A percentile compares a stretch with the other conserved stretches of the same genome.
Evolutionary conservation across 2,888 invertebrate genomes (phyloP).

Genomic region (Idaea dimidiata): DNA sequence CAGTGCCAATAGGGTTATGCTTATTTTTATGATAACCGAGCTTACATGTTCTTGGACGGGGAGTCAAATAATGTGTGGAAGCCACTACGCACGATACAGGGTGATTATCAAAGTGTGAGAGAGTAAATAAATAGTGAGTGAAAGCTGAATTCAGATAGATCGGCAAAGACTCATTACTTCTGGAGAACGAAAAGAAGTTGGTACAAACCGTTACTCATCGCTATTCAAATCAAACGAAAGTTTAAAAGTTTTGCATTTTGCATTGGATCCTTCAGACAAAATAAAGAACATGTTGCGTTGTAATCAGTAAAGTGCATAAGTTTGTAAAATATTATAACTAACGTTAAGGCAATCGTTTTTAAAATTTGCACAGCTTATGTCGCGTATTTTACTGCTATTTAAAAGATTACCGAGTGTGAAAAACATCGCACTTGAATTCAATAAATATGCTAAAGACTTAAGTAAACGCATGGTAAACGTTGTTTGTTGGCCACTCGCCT

Average conservation of each 20-base stretch:
- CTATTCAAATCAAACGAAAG: neutral
- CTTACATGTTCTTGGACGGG: too few species aligned
- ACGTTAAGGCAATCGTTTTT: conserved; percentile 1
- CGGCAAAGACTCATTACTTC: too few species aligned
- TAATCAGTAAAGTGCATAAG: neutral
- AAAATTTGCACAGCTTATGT: conserved; percentile 4
- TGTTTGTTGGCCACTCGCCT: conserved; percentile 17
- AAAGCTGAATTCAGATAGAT: too few species aligned
- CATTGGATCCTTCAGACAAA: neutral
- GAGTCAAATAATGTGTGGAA: too few species aligned
- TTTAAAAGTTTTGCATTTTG: neutral
- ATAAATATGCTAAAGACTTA: conserved; percentile 9
- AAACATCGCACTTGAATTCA: conserved; percentile 15
- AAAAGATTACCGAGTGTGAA: conserved; percentile 21
- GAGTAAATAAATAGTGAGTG: too few species aligned
- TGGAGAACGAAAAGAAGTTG: too few species aligned
- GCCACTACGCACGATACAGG: too few species aligned
- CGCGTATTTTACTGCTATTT: conserved; percentile 16
- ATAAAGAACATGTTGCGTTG: neutral
- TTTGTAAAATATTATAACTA: neutral
- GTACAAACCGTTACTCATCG: neutral
- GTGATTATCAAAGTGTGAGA: too few species aligned
- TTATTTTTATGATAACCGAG: too few species aligned
- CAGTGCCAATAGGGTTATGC: too few species aligned
- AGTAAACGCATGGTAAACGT: conserved; percentile 12